Conservation (phyloP, 2,888 invertebrate genomes). For the Limnephilus auricula region DNA sequence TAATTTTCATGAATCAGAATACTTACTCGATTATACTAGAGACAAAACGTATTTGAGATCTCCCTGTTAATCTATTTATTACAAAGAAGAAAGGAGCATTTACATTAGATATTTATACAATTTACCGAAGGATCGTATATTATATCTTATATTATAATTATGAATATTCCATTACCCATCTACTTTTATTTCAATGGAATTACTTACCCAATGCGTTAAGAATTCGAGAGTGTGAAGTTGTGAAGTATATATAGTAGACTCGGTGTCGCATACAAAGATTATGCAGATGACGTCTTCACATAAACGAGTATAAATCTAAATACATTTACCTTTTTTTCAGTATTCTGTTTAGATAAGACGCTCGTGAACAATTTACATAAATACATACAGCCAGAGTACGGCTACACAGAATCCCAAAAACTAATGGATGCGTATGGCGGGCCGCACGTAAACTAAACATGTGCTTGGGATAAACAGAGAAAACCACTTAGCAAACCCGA, state of each 20-base stretch:
- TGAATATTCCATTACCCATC: background rate
- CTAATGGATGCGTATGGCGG: slow-evolving; percentile 30
- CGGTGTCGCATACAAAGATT: background rate
- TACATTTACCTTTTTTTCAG: slow-evolving; percentile 36
- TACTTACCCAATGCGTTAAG: background rate
- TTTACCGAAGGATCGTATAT: no score
- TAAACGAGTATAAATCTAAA: background rate
- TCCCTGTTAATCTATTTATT: no score
- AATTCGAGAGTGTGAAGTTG: background rate
- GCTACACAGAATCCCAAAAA: slow-evolving; percentile 9
- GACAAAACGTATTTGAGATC: no score
- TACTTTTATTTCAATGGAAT: background rate
- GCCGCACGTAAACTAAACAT: slow-evolving; percentile 26
- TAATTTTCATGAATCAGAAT: no score
- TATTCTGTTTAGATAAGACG: slow-evolving; percentile 31
- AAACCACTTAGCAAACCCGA: slow-evolving; percentile 24
- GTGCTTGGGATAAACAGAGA: slow-evolving; percentile 19
- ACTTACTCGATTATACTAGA: no score
- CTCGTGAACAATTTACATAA: slow-evolving; percentile 35
- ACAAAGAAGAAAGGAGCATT: no score
- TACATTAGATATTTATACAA: no score
- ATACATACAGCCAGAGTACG: background rate
- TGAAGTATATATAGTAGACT: background rate
- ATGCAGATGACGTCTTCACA: background rate
- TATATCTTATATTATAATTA: background rate